Percentiles rank a stretch among this genome's conserved stretches.
These are phyloP conservation scores for Exaiptasia diaphana DNA, from an alignment of 64 coral and sea anemone species.

Conservation along the genomic window DNA sequence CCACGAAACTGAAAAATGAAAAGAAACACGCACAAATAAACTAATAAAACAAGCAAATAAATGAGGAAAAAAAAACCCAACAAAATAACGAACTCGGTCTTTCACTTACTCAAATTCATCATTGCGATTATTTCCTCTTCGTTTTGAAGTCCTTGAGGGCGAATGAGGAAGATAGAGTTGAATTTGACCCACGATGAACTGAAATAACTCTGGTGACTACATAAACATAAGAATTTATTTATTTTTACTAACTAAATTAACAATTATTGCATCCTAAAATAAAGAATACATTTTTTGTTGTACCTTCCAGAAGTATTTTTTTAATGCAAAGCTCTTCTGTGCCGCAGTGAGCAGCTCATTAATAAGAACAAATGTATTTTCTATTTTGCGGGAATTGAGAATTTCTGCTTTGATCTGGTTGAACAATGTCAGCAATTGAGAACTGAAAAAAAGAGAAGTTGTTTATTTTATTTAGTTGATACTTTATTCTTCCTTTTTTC, in stretches of 20 bases:
- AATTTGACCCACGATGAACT: slow-evolving; percentile 78
- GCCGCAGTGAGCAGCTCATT: slow-evolving; percentile 79
- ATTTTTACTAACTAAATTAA: too few species aligned
- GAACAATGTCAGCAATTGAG: slow-evolving; percentile 76
- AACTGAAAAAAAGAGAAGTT: slow-evolving; percentile 48
- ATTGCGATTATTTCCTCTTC: slow-evolving; percentile 61
- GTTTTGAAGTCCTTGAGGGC: neutral
- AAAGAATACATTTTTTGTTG: too few species aligned
- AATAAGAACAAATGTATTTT: slow-evolving; percentile 81
- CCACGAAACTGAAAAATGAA: slow-evolving; percentile 68
- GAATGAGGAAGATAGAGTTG: slow-evolving; percentile 63
- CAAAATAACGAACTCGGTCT: neutral
- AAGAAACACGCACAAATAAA: neutral
- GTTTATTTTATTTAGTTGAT: neutral
- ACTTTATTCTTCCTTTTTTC: neutral
- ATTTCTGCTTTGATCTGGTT: slow-evolving; percentile 90
- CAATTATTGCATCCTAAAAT: too few species aligned
- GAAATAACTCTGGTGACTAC: slow-evolving; percentile 87
- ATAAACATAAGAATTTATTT: neutral
- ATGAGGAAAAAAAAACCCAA: neutral
- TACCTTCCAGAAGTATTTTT: slow-evolving; percentile 99
- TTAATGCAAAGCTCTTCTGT: slow-evolving; percentile 79
- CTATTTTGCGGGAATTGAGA: slow-evolving; percentile 74
- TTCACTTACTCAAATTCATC: slow-evolving; percentile 94
- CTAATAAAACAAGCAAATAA: neutral